Percentiles rank a stretch among this genome's conserved stretches.
These are phyloP conservation scores for Zelleria hepariella DNA, from an alignment of 2,888 invertebrate genomes.

Conservation along the genomic window DNA sequence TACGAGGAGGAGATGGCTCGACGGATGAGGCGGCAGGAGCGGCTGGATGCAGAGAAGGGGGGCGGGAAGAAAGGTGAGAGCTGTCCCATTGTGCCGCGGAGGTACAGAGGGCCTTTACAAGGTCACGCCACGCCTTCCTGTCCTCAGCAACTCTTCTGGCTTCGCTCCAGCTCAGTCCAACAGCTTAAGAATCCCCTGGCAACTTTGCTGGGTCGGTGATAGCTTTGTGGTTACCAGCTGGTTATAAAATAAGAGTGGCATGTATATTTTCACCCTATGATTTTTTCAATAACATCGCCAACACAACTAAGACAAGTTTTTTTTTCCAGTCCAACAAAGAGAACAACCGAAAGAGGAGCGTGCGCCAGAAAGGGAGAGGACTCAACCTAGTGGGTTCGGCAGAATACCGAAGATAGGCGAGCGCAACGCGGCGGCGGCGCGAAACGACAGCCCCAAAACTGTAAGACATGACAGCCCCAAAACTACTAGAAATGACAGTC, in stretches of 20 bases:
- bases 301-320: too few species aligned
- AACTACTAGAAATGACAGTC: conserved; percentile 13
- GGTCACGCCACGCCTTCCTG: too few species aligned
- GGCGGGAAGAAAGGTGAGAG: conserved; percentile 20
- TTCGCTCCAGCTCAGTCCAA: too few species aligned
- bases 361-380: conserved; percentile 25
- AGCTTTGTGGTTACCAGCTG: not conserved
- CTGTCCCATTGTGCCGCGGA: too few species aligned
- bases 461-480: conserved; percentile 33
- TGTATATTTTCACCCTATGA: too few species aligned
- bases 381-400: conserved; percentile 30
- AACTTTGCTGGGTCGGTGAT: conserved; percentile 19
- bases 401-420: conserved; percentile 70
- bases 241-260: too few species aligned
- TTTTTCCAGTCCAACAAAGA: conserved; percentile 26
- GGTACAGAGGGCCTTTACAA: too few species aligned
- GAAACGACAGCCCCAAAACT: conserved; percentile 8
- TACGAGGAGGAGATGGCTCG: conserved; percentile 80
- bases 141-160: too few species aligned
- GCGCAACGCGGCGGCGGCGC: conserved; percentile 18
- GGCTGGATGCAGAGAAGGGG: conserved; percentile 43
- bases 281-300: too few species aligned
- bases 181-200: too few species aligned
- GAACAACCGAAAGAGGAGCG: conserved; percentile 30
- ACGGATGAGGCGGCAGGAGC: conserved; percentile 61